A percentile compares a stretch with the other conserved stretches of the same genome.
These are phyloP conservation scores for Drosophila ogumai DNA, from an alignment of 1,140 invertebrate species.

Conservation along the genomic window DNA sequence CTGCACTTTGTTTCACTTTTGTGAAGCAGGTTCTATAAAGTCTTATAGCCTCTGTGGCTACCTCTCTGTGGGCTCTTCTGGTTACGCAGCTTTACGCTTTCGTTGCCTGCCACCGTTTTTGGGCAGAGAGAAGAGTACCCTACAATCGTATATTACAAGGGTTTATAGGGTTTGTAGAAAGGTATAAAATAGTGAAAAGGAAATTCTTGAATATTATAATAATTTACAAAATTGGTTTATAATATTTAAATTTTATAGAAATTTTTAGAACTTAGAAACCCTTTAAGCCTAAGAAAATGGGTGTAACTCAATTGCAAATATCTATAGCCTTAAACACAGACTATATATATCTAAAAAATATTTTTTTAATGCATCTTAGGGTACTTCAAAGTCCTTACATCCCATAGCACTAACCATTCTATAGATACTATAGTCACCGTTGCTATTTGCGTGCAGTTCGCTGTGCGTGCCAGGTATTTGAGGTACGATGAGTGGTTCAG, in stretches of 20 bases:
- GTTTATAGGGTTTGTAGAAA: not conserved
- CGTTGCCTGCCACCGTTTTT: conserved; percentile 53
- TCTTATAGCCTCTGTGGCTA: no score
- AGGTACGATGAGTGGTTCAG: conserved; percentile 18
- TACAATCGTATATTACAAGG: not conserved
- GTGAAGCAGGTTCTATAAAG: conserved; percentile 25
- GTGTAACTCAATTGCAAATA: not conserved
- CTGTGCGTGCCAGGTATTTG: conserved; percentile 34
- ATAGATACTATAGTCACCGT: conserved; percentile 10
- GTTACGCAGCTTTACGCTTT: conserved; percentile 72
- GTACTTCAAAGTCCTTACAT: not conserved
- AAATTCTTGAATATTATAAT: no score
- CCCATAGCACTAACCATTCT: not conserved
- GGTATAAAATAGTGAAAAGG: not conserved
- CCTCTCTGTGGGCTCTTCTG: conserved; percentile 33
- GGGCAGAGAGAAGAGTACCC: conserved; percentile 4
- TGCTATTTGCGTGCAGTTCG: conserved; percentile 39
- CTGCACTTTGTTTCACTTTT: conserved; percentile 68
- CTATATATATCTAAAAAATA: no score
- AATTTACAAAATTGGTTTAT: not conserved
- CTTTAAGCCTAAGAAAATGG: rapidly evolving
- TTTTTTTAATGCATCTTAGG: not conserved
- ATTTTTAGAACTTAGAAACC: not conserved
- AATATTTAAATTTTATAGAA: not conserved
- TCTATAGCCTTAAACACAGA: no score